Evolutionary conservation across 2,888 invertebrate genomes (phyloP).

Genomic region (Agrochola lota): DNA sequence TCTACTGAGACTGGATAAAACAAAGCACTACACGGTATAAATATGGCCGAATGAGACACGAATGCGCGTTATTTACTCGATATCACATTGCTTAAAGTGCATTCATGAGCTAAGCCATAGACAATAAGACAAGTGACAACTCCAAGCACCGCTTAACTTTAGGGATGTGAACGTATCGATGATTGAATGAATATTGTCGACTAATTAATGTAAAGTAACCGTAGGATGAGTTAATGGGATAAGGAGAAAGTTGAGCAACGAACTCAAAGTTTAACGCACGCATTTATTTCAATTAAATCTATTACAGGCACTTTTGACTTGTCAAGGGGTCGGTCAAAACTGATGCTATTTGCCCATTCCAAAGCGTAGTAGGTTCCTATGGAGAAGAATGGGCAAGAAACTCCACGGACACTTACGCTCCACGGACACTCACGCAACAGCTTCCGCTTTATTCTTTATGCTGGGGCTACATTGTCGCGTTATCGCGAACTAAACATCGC

Average conservation of each 20-base stretch:
- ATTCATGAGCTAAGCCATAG: slow-evolving; percentile 17
- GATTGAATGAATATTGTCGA: not conserved
- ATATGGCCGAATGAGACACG: not conserved
- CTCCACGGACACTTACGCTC: not conserved
- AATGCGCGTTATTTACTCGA: not conserved
- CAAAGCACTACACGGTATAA: slow-evolving; percentile 1
- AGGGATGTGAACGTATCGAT: slow-evolving; percentile 31
- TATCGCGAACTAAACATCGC: no score
- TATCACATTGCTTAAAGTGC: slow-evolving; percentile 25
- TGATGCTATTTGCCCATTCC: not conserved
- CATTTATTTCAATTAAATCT: no score
- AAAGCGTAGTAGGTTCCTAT: not conserved
- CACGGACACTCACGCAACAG: not conserved
- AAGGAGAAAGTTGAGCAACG: not conserved
- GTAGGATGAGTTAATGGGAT: no score
- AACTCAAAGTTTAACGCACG: not conserved
- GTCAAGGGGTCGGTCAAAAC: not conserved
- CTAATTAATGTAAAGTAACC: not conserved
- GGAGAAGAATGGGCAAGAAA: not conserved
- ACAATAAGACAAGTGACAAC: slow-evolving; percentile 12
- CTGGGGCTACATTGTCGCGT: no score
- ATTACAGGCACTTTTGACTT: not conserved
- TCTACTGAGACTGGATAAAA: slow-evolving; percentile 5
- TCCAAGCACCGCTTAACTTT: not conserved
- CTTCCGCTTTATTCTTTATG: not conserved